Evolutionary conservation across 1,140 invertebrate genomes (phyloP).

Genomic region (Drosophila melanogaster): DNA sequence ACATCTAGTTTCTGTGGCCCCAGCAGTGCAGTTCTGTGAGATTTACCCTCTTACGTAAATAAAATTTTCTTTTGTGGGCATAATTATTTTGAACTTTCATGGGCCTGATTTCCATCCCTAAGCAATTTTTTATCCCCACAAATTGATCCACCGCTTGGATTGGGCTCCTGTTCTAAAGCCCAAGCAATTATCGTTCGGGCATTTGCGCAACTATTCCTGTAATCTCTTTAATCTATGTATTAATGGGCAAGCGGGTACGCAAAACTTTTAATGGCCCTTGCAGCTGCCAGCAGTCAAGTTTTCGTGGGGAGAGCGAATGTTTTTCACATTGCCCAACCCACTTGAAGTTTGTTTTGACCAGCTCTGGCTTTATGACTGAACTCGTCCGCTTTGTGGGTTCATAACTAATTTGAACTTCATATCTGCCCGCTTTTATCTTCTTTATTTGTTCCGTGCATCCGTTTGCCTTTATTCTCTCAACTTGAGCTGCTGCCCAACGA

Average conservation of each 20-base stretch:
- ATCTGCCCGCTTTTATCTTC: slow-evolving; percentile 58
- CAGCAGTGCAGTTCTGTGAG: too few relatives aligned
- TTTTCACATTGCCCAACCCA: slow-evolving; percentile 39
- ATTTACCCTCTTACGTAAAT: too few relatives aligned
- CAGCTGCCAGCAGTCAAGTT: slow-evolving; percentile 74
- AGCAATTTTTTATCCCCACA: not conserved
- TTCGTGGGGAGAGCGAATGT: slow-evolving; percentile 36
- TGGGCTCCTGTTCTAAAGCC: slow-evolving; percentile 24
- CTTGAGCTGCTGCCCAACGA: slow-evolving; percentile 12
- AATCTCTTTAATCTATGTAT: slow-evolving; percentile 77
- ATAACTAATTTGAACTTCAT: slow-evolving; percentile 82
- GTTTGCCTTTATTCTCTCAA: slow-evolving; percentile 26
- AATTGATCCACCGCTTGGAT: not conserved
- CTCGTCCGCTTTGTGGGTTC: slow-evolving; percentile 59
- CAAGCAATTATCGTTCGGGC: slow-evolving; percentile 65
- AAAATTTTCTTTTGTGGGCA: too few relatives aligned
- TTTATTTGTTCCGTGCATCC: slow-evolving; percentile 43
- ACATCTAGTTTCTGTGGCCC: too few relatives aligned
- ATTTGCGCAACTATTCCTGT: slow-evolving; percentile 69
- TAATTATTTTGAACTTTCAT: not conserved
- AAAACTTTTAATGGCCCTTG: slow-evolving; percentile 77
- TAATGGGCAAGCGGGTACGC: slow-evolving; percentile 61
- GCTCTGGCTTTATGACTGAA: slow-evolving; percentile 35
- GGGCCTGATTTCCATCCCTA: not conserved
- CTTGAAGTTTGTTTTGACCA: slow-evolving; percentile 59